phyloP scores from a whole-genome alignment of 2,113 vertebrate species.

The Axis porcinus region DNA sequence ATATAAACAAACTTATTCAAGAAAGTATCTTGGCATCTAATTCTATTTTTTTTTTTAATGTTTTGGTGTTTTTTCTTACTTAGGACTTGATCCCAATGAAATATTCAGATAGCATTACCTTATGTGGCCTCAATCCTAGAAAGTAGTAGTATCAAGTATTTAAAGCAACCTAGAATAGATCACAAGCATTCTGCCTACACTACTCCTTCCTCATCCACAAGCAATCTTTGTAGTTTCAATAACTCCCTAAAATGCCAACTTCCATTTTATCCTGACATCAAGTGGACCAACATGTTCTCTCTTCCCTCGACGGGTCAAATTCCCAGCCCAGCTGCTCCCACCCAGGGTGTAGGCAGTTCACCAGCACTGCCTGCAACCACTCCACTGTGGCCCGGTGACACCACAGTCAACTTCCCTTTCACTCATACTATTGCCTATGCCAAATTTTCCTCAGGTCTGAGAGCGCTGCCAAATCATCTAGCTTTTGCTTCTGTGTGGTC shows the following conservation, averaged over 20 bases:
- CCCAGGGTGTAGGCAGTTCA: not conserved
- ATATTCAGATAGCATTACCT: not conserved
- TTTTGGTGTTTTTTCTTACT: not conserved
- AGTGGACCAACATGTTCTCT: not conserved
- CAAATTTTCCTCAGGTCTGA: not conserved
- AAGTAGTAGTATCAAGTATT: not conserved
- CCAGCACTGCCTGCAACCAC: not conserved
- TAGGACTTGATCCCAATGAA: not conserved
- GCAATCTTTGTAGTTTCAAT: not conserved
- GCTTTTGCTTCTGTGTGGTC: conserved; percentile 46
- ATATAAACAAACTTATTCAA: not conserved
- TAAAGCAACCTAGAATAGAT: not conserved
- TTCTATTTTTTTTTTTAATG: not conserved
- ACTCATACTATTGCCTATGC: not conserved
- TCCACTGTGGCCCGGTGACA: not conserved
- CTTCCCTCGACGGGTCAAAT: not conserved
- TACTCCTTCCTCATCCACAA: not conserved
- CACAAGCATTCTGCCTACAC: not conserved
- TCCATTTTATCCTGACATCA: not conserved
- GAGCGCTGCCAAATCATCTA: not conserved
- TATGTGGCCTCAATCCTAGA: not conserved
- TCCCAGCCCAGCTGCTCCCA: not conserved
- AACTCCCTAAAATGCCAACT: not conserved
- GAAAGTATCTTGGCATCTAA: not conserved
- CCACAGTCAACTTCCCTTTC: not conserved